Percentiles rank a stretch among this genome's conserved stretches.
Conservation (phyloP, 2,888 invertebrate species). For the Stomorhina lunata region DNA sequence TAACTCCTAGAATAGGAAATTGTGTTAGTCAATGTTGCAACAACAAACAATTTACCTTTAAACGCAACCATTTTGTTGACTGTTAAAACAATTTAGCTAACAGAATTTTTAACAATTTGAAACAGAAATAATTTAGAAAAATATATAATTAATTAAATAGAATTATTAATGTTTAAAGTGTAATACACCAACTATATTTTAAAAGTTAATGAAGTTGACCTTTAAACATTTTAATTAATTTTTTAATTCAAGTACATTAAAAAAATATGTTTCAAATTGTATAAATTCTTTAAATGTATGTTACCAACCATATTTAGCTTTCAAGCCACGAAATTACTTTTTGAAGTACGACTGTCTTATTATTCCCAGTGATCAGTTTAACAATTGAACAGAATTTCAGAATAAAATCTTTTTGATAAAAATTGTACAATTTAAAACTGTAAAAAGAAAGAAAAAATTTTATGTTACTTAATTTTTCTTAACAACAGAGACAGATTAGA, state of each 20-base stretch:
- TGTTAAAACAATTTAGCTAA: neutral
- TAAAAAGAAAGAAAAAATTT: constrained; percentile 63
- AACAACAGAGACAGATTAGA: constrained; percentile 18
- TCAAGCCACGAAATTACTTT: constrained; percentile 15
- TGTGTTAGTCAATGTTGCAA: constrained; percentile 61
- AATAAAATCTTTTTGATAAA: constrained; percentile 35
- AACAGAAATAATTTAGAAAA: neutral
- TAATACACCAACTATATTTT: no score
- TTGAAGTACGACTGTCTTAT: constrained; percentile 37
- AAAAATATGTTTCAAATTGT: constrained; percentile 40
- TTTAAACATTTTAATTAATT: no score
- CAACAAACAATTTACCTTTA: constrained; percentile 62
- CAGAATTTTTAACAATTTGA: constrained; percentile 54
- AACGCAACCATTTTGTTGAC: constrained; percentile 14
- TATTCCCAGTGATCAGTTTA: constrained; percentile 53
- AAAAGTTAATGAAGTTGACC: no score
- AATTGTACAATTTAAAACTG: constrained; percentile 57
- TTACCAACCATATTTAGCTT: constrained; percentile 36
- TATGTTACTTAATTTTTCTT: constrained; percentile 55
- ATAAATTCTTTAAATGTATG: constrained; percentile 11
- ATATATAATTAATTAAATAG: neutral
- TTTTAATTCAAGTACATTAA: neutral
- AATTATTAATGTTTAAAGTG: neutral
- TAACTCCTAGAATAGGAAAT: constrained; percentile 69
- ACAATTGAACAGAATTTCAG: constrained; percentile 46